A percentile compares a stretch with the other conserved stretches of the same genome.
phyloP scores from a whole-genome alignment of 1,140 invertebrate species.

The Cylas formicarius region DNA sequence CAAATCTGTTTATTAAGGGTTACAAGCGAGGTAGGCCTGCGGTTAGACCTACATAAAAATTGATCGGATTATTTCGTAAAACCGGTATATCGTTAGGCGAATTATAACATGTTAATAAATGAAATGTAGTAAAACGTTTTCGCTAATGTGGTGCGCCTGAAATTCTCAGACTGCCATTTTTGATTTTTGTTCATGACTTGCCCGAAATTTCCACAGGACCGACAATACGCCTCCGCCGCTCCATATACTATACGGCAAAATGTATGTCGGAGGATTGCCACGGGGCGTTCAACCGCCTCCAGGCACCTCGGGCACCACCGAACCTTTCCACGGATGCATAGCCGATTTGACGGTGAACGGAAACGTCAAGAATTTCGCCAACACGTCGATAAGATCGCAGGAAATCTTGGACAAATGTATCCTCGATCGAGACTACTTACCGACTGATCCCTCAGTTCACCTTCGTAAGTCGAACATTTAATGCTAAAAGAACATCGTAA shows the following conservation, averaged over 20 bases:
- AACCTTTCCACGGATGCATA: constrained; percentile 73
- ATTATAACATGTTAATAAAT: no score
- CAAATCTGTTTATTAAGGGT: no score
- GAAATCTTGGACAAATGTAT: constrained; percentile 60
- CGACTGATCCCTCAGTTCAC: constrained; percentile 30
- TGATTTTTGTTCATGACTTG: no score
- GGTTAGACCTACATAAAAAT: no score
- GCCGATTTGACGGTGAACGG: constrained; percentile 81
- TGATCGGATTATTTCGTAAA: no score
- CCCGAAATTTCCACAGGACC: constrained; percentile 38
- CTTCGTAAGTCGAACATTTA: constrained; percentile 17
- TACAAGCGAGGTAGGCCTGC: no score
- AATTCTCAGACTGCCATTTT: no score
- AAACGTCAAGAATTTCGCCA: constrained; percentile 72
- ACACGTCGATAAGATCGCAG: constrained; percentile 54
- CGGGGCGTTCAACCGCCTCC: constrained; percentile 44
- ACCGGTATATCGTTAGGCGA: no score
- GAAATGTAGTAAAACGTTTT: no score
- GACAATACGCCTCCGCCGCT: constrained; percentile 51
- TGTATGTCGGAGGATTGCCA: constrained; percentile 84
- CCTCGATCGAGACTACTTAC: constrained; percentile 29
- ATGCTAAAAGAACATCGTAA: neutral
- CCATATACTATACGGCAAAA: constrained; percentile 53
- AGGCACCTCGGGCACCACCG: constrained; percentile 39
- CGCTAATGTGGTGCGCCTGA: no score